A percentile compares a stretch with the other conserved stretches of the same genome.
phyloP scores from a whole-genome alignment of 2,113 vertebrate genomes.

The Cromileptes altivelis region DNA sequence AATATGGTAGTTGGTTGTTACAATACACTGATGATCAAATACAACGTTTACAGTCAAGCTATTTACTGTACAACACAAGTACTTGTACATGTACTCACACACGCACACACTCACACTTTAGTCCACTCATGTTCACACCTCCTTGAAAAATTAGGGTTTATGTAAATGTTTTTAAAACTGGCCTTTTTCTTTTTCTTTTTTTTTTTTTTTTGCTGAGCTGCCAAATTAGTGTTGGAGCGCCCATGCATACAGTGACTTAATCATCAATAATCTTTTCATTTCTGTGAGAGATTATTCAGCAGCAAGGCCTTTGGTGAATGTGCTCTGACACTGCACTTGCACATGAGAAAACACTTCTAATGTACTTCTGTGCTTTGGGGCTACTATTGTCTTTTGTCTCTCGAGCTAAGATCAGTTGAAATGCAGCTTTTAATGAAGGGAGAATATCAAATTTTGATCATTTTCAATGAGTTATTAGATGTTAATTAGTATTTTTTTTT shows the following conservation, averaged over 20 bases:
- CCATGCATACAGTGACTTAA: conserved; percentile 37
- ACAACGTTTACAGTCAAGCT: not conserved
- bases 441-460: conserved; percentile 1
- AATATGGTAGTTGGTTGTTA: not conserved
- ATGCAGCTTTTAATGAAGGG: conserved; percentile 8
- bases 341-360: conserved; percentile 18
- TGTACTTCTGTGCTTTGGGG: conserved; percentile 9
- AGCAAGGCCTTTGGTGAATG: conserved; percentile 2
- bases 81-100: no score
- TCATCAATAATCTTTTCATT: conserved; percentile 62
- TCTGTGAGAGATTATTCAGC: conserved; percentile 17
- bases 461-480: conserved; percentile 3
- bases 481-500: conserved; percentile 4
- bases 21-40: not conserved
- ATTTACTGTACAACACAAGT: not conserved
- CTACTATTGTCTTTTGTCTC: not conserved
- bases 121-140: conserved; percentile 30
- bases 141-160: conserved; percentile 58
- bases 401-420: not conserved
- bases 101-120: not conserved
- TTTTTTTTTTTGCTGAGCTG: conserved; percentile 53
- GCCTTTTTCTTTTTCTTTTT: not conserved
- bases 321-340: conserved; percentile 24
- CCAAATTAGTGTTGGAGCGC: conserved; percentile 30
- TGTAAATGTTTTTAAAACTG: conserved; percentile 56